phyloP scores from a whole-genome alignment of 2,888 invertebrate genomes.

The Drosophila lutescens region DNA sequence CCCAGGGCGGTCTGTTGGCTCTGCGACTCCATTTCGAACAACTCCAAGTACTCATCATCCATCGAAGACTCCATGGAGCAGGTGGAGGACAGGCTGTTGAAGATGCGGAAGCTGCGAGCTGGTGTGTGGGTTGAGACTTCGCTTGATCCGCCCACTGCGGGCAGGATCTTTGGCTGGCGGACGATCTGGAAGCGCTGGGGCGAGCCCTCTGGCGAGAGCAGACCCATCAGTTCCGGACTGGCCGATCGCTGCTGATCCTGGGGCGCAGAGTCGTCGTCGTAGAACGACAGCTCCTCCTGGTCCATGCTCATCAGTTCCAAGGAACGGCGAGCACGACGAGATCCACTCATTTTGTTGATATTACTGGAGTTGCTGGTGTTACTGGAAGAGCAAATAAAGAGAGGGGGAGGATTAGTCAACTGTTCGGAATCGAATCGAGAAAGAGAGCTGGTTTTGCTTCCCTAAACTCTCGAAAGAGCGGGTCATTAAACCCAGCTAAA shows the following conservation, averaged over 20 bases:
- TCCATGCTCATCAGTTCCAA: slow-evolving; percentile 75
- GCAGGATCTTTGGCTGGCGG: slow-evolving; percentile 59
- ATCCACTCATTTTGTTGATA: slow-evolving; percentile 57
- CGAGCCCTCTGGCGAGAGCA: slow-evolving; percentile 83
- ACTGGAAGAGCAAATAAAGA: slow-evolving; percentile 24
- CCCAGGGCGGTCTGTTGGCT: slow-evolving; percentile 64
- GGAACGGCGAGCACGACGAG: slow-evolving; percentile 59
- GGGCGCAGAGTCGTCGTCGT: slow-evolving; percentile 72
- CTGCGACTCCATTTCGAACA: slow-evolving; percentile 87
- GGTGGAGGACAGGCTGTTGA: slow-evolving; percentile 85
- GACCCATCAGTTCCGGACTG: slow-evolving; percentile 76
- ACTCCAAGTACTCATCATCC: slow-evolving; percentile 87
- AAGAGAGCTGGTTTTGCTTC: slow-evolving; percentile 32
- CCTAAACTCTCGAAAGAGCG: slow-evolving; percentile 49
- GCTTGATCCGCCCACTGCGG: slow-evolving; percentile 13
- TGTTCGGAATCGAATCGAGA: slow-evolving; percentile 22
- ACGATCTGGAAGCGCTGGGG: slow-evolving; percentile 82
- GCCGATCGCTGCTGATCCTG: slow-evolving; percentile 61
- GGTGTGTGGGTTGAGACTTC: slow-evolving; percentile 56
- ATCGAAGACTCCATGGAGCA: slow-evolving; percentile 87
- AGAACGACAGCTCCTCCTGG: slow-evolving; percentile 83
- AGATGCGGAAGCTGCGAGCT: slow-evolving; percentile 82
- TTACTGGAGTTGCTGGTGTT: slow-evolving; percentile 40
- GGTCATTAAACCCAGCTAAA: slow-evolving; percentile 76
- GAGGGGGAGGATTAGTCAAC: slow-evolving; percentile 63